These are phyloP conservation scores for Syngnathus rostellatus DNA, from an alignment of 2,797 vertebrate species.

Conservation along the genomic window DNA sequence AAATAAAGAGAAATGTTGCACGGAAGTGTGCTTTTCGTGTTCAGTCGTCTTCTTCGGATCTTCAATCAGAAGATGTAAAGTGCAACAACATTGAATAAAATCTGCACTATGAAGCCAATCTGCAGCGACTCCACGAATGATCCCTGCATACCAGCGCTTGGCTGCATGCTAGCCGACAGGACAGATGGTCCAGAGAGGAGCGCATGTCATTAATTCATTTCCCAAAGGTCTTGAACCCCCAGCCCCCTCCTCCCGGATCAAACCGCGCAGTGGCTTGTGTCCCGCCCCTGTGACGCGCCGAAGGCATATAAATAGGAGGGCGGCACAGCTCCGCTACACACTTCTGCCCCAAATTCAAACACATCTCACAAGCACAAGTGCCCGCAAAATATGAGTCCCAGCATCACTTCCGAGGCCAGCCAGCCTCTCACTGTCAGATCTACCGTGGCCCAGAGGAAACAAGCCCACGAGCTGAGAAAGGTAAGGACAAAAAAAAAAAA, in stretches of 20 bases:
- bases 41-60: neutral
- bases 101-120: too few relatives aligned
- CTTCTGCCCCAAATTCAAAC: conserved; percentile 35
- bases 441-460: conserved; percentile 71
- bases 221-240: conserved; percentile 38
- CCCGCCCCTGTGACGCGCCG: conserved; percentile 58
- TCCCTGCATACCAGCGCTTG: conserved; percentile 44
- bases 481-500: conserved; percentile 52
- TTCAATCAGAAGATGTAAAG: neutral
- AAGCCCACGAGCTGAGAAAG: conserved; percentile 79
- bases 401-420: conserved; percentile 38
- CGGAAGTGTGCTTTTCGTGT: neutral
- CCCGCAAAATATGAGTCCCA: conserved; percentile 61
- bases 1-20: neutral
- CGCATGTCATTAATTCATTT: conserved; percentile 15
- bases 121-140: neutral
- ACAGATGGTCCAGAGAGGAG: conserved; percentile 59
- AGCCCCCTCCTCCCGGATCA: conserved; percentile 9
- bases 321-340: conserved; percentile 24
- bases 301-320: conserved; percentile 61
- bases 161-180: conserved; percentile 12
- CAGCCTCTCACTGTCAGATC: conserved; percentile 47
- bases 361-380: conserved; percentile 29
- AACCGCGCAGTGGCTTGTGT: conserved; percentile 25
- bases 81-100: neutral